Evolutionary conservation across 2,888 invertebrate genomes (phyloP).

Genomic region (Acronicta leporina): DNA sequence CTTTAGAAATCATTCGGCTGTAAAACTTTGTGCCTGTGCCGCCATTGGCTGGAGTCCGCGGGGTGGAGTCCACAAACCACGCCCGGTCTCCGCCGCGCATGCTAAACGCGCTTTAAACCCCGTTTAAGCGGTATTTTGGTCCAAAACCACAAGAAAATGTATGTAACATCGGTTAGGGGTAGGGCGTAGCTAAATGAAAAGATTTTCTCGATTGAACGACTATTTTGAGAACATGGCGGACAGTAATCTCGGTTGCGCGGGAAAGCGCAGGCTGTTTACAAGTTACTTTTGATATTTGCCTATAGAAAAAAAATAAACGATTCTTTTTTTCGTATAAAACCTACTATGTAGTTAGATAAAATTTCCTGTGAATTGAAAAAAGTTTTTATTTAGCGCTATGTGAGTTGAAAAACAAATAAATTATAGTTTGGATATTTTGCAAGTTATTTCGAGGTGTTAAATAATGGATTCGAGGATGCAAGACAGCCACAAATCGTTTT

Average conservation of each 20-base stretch:
- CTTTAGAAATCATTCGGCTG: conserved; percentile 80
- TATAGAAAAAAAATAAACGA: background rate
- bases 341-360: background rate
- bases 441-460: conserved; percentile 5
- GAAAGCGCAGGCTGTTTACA: conserved; percentile 73
- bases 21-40: conserved; percentile 68
- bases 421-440: conserved; percentile 1
- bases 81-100: conserved; percentile 80
- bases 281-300: conserved; percentile 16
- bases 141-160: conserved; percentile 88
- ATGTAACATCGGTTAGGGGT: conserved; percentile 84
- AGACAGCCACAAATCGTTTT: conserved; percentile 93
- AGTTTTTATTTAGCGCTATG: conserved; percentile 2
- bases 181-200: conserved; percentile 87
- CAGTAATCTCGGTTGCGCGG: conserved; percentile 81
- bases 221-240: conserved; percentile 81
- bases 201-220: conserved; percentile 84
- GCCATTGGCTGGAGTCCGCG: conserved; percentile 68
- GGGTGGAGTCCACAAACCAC: conserved; percentile 73
- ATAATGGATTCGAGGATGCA: conserved; percentile 82
- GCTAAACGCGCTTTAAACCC: conserved; percentile 86
- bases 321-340: background rate
- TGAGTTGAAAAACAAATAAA: conserved; percentile 7
- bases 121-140: conserved; percentile 89
- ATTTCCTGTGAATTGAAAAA: background rate